phyloP scores from a whole-genome alignment of 1,140 invertebrate genomes.

The Scaptomyza graminum region DNA sequence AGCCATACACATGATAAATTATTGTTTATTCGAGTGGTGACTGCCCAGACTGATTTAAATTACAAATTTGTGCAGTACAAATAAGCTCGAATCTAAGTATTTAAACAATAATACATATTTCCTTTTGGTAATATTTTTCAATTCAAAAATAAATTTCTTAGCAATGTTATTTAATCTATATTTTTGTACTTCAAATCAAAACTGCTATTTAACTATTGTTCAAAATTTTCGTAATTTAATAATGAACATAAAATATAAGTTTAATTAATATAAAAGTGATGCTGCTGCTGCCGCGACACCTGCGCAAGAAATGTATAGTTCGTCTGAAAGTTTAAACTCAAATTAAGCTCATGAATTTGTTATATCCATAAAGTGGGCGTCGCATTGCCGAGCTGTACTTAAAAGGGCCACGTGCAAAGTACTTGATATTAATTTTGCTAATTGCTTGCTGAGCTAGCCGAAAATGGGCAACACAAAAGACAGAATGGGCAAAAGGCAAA shows the following conservation, averaged over 20 bases:
- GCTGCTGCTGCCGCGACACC: conserved; percentile 22
- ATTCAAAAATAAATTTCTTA: too few species aligned
- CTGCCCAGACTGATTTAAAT: too few species aligned
- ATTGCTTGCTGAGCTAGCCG: conserved; percentile 31
- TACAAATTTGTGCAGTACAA: too few species aligned
- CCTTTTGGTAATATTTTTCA: too few species aligned
- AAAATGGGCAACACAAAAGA: background rate
- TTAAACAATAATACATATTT: too few species aligned
- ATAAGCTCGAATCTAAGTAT: too few species aligned
- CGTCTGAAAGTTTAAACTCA: background rate
- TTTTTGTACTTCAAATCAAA: background rate
- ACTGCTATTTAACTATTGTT: background rate
- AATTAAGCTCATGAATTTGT: conserved; percentile 10
- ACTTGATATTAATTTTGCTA: conserved; percentile 40
- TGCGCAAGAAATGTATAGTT: conserved; percentile 12
- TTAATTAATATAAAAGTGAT: conserved; percentile 14
- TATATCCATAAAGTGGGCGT: conserved; percentile 1
- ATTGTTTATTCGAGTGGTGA: too few species aligned
- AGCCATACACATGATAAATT: too few species aligned
- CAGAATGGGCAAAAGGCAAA: conserved; percentile 3
- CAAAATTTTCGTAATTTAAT: background rate
- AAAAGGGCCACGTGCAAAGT: conserved; percentile 14
- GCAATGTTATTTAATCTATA: too few species aligned
- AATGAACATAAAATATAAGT: background rate
- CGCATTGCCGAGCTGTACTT: conserved; percentile 1